phyloP scores from a whole-genome alignment of 2,888 invertebrate species.

The Oscheius sp. region DNA sequence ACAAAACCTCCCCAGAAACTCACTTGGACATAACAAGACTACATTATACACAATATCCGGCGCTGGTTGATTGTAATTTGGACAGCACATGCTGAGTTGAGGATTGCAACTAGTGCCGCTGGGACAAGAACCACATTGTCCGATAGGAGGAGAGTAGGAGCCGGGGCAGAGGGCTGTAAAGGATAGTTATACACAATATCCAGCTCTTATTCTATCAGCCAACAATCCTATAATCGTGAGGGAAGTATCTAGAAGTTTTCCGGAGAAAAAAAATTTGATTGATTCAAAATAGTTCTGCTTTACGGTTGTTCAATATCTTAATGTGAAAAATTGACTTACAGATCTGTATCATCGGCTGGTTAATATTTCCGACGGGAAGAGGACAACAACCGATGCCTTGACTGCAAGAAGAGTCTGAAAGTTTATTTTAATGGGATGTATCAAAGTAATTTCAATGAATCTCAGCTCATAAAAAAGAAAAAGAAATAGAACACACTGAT shows the following conservation, averaged over 20 bases:
- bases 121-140: slow-evolving; percentile 48
- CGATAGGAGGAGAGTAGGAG: slow-evolving; percentile 52
- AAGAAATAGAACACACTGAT: too few relatives aligned
- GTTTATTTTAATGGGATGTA: background rate
- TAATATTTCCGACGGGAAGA: slow-evolving; percentile 41
- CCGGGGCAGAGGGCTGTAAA: slow-evolving; percentile 54
- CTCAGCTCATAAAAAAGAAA: background rate
- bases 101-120: slow-evolving; percentile 45
- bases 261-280: background rate
- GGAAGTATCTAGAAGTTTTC: too few relatives aligned
- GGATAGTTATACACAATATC: too few relatives aligned
- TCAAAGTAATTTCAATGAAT: too few relatives aligned
- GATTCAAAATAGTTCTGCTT: too few relatives aligned
- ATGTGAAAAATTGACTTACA: slow-evolving; percentile 32
- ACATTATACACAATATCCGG: slow-evolving; percentile 51
- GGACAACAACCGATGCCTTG: slow-evolving; percentile 57
- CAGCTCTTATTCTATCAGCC: too few relatives aligned
- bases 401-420: slow-evolving; percentile 58
- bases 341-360: slow-evolving; percentile 46
- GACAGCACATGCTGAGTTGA: slow-evolving; percentile 50
- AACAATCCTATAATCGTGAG: background rate
- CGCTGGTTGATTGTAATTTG: slow-evolving; percentile 41
- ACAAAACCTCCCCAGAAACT: background rate
- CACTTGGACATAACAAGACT: slow-evolving; percentile 54
- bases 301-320: too few relatives aligned